These are phyloP conservation scores for Callyntrura guangdongensis DNA, from an alignment of 2,888 invertebrate species.

Conservation along the genomic window DNA sequence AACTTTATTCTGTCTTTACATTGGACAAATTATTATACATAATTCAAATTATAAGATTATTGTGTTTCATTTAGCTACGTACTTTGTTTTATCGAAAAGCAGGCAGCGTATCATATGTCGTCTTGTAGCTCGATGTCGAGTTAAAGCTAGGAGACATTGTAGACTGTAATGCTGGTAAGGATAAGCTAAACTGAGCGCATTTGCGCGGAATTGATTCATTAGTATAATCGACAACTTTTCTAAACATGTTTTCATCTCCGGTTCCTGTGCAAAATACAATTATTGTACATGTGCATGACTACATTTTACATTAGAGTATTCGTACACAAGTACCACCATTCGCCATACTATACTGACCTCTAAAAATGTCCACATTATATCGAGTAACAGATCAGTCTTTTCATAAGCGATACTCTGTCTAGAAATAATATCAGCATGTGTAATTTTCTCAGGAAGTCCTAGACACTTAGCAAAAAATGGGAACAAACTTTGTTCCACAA, in stretches of 20 bases:
- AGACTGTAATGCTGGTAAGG: constrained; percentile 88
- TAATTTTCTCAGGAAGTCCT: constrained; percentile 82
- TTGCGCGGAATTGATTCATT: constrained; percentile 89
- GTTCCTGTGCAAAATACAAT: constrained; percentile 86
- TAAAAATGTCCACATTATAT: constrained; percentile 90
- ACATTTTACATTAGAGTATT: neutral
- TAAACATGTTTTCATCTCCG: constrained; percentile 89
- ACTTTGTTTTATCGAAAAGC: constrained; percentile 89
- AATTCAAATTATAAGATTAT: too few species aligned
- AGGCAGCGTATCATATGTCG: constrained; percentile 89
- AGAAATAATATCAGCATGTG: constrained; percentile 83
- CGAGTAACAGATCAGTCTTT: constrained; percentile 86
- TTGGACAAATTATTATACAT: too few species aligned
- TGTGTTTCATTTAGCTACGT: constrained; percentile 75
- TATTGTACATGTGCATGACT: constrained; percentile 9
- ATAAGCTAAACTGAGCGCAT: constrained; percentile 86
- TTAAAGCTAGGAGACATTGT: constrained; percentile 88
- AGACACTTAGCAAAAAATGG: constrained; percentile 86
- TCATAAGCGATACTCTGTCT: constrained; percentile 58
- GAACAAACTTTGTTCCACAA: constrained; percentile 90
- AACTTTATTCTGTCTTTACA: too few species aligned
- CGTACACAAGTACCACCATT: too few species aligned
- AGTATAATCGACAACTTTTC: constrained; percentile 89
- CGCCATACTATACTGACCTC: constrained; percentile 87
- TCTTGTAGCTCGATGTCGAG: constrained; percentile 89